phyloP scores from a whole-genome alignment of 2,888 invertebrate genomes.

The Tenthredo amoena region DNA sequence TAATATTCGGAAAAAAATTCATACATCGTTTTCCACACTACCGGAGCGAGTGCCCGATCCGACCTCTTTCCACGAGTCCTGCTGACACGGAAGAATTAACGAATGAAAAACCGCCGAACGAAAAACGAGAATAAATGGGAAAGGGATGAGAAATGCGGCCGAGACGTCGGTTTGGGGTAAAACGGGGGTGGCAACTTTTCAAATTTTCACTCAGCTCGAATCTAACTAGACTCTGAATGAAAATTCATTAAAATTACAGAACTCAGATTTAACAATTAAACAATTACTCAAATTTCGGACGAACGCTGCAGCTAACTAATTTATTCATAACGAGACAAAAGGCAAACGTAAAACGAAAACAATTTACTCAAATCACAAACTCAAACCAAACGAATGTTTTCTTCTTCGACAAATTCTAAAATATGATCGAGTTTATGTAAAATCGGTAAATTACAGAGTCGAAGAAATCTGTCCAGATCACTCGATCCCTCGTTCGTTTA shows the following conservation, averaged over 20 bases:
- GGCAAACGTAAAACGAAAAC: not conserved
- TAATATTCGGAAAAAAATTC: slow-evolving; percentile 40
- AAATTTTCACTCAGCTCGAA: slow-evolving; percentile 10
- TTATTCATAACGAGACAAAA: slow-evolving; percentile 24
- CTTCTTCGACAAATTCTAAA: not conserved
- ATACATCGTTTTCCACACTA: slow-evolving; percentile 38
- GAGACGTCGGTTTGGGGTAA: not conserved
- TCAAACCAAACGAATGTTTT: not conserved
- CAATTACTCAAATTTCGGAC: slow-evolving; percentile 13
- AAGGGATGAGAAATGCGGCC: slow-evolving; percentile 43
- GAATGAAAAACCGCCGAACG: slow-evolving; percentile 45
- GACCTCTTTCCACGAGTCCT: slow-evolving; percentile 7
- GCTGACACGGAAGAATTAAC: slow-evolving; percentile 49
- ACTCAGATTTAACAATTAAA: slow-evolving; percentile 21
- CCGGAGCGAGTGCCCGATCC: not conserved
- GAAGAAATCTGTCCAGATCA: not conserved
- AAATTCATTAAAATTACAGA: slow-evolving; percentile 20
- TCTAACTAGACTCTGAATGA: slow-evolving; percentile 6
- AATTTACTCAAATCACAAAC: not conserved
- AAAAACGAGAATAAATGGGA: slow-evolving; percentile 25
- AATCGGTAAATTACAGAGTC: not conserved
- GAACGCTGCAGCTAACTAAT: not conserved
- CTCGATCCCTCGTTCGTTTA: not conserved
- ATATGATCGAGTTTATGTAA: not conserved
- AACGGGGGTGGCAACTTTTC: slow-evolving; percentile 33